phyloP scores from a whole-genome alignment of 2,113 vertebrate genomes.

The Antechinus stuartii region DNA sequence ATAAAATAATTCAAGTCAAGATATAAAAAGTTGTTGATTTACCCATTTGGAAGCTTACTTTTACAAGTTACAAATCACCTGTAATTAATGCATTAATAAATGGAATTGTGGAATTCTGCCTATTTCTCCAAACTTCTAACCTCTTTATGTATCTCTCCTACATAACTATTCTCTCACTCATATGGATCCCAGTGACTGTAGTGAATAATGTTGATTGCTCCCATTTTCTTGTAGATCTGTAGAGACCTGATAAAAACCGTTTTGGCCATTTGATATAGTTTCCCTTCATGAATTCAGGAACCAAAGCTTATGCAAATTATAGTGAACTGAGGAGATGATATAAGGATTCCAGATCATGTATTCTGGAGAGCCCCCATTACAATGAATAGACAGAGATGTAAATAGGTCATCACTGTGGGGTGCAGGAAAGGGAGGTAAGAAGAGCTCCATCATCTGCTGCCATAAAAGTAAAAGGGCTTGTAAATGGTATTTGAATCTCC shows the following conservation, averaged over 20 bases:
- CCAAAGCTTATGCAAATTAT: neutral
- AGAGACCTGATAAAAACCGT: neutral
- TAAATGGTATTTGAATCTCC: neutral
- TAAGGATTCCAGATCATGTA: neutral
- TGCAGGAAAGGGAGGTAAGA: neutral
- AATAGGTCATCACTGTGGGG: neutral
- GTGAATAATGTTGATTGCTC: neutral
- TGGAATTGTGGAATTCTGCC: slow-evolving; percentile 1
- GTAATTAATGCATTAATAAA: neutral
- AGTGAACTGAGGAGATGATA: neutral
- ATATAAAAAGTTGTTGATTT: neutral
- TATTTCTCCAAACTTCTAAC: slow-evolving; percentile 23
- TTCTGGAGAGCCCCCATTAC: neutral
- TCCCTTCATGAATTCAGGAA: neutral
- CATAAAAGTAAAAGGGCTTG: neutral
- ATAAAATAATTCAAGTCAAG: slow-evolving; percentile 33
- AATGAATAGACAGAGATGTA: neutral
- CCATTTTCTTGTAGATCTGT: neutral
- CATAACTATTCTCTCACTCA: neutral
- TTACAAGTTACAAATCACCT: slow-evolving; percentile 10
- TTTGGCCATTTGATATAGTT: neutral
- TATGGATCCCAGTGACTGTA: neutral
- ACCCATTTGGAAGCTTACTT: slow-evolving; percentile 26
- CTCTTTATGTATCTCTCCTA: neutral
- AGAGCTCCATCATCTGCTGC: neutral